A percentile compares a stretch with the other conserved stretches of the same genome.
phyloP scores from a whole-genome alignment of 1,140 invertebrate genomes.

The Macrocentrus cingulum region DNA sequence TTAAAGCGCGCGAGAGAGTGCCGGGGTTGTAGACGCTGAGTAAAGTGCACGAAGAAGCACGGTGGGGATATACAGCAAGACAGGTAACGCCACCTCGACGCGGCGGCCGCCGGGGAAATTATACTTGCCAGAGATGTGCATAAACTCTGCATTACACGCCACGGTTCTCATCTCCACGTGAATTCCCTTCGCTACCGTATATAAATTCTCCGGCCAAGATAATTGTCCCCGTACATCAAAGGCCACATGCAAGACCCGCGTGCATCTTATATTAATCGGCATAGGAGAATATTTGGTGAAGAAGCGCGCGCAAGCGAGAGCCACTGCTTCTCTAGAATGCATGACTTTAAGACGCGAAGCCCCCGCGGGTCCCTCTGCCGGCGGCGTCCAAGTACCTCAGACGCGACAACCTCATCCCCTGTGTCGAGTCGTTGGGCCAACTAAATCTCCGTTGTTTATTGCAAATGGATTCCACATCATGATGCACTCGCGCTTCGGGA shows the following conservation, averaged over 20 bases:
- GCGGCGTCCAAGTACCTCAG: constrained; percentile 49
- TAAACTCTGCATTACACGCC: constrained; percentile 53
- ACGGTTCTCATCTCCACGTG: constrained; percentile 38
- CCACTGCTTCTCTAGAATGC: constrained; percentile 56
- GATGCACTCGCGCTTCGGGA: constrained; percentile 44
- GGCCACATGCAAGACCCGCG: not conserved
- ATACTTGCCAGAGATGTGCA: constrained; percentile 53
- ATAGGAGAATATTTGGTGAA: not conserved
- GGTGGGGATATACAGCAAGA: constrained; percentile 6
- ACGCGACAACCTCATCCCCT: constrained; percentile 34
- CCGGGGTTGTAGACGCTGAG: constrained; percentile 35
- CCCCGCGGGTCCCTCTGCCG: constrained; percentile 47
- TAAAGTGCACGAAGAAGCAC: too few species aligned
- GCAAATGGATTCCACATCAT: constrained; percentile 58
- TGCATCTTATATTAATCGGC: too few species aligned
- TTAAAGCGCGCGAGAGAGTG: constrained; percentile 53
- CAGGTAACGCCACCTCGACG: constrained; percentile 52
- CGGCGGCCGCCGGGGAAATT: constrained; percentile 56
- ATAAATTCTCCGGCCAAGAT: not conserved
- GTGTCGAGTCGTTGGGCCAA: constrained; percentile 31
- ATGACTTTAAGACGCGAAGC: constrained; percentile 50
- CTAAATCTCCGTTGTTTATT: constrained; percentile 60
- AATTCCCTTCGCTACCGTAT: constrained; percentile 12
- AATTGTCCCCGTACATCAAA: not conserved
- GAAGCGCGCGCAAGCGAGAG: constrained; percentile 26